Evolutionary conservation across 2,113 vertebrate genomes (phyloP).

Genomic region (Macrotis lagotis): DNA sequence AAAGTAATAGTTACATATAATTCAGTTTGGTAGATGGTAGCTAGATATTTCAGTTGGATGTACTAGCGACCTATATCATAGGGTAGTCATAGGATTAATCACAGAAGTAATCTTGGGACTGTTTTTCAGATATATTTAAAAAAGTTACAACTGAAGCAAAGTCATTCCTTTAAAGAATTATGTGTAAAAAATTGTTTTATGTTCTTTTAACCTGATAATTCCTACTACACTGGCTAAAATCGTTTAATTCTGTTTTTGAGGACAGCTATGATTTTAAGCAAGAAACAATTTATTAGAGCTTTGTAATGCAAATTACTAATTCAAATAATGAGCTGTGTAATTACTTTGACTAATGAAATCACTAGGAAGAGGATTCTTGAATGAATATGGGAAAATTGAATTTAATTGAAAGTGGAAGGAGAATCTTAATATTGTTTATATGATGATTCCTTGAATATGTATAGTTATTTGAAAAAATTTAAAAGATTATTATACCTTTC

Average conservation of each 20-base stretch:
- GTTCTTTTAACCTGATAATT: not conserved
- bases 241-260: not conserved
- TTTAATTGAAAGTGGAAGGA: conserved; percentile 24
- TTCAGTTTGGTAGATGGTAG: not conserved
- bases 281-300: not conserved
- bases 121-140: conserved; percentile 10
- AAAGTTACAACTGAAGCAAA: conserved; percentile 22
- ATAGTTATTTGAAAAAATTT: not conserved
- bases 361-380: not conserved
- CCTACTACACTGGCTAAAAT: not conserved
- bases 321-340: not conserved
- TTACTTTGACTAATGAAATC: not conserved
- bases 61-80: not conserved
- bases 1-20: not conserved
- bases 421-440: conserved; percentile 8
- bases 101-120: not conserved
- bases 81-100: not conserved
- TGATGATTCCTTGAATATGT: not conserved
- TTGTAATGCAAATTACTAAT: not conserved
- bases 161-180: conserved; percentile 26
- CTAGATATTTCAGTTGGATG: not conserved
- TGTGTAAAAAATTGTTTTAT: not conserved
- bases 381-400: not conserved
- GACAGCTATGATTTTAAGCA: not conserved
- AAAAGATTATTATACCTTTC: not conserved